Percentiles rank a stretch among this genome's conserved stretches.
Evolutionary conservation across 2,797 vertebrate species (phyloP).

Genomic region (Gymnothorax reevesii): DNA sequence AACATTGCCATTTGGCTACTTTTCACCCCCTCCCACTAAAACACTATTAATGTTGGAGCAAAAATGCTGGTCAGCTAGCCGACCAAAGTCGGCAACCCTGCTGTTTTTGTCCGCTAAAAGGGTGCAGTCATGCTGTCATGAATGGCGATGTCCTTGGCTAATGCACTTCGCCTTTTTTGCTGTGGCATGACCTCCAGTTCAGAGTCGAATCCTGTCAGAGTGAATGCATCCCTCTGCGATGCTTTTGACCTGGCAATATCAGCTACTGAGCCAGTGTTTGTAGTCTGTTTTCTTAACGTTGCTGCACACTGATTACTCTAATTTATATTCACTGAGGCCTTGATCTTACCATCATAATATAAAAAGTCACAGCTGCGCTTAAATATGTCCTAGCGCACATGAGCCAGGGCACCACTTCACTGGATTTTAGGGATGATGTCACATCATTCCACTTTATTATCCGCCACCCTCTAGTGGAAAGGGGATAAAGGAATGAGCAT

Average conservation of each 20-base stretch:
- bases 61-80: too few relatives aligned
- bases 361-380: neutral
- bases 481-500: too few relatives aligned
- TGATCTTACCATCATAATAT: neutral
- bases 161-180: neutral
- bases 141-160: neutral
- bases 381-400: neutral
- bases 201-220: neutral
- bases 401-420: neutral
- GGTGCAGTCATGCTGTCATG: neutral
- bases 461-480: too few relatives aligned
- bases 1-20: too few relatives aligned
- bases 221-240: neutral
- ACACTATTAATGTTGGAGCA: too few relatives aligned
- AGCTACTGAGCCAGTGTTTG: neutral
- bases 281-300: neutral
- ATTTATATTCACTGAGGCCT: neutral
- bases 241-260: neutral
- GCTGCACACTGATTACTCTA: neutral
- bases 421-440: neutral
- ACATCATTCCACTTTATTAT: too few relatives aligned
- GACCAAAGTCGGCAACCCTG: too few relatives aligned
- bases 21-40: too few relatives aligned
- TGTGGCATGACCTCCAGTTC: neutral
- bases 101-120: neutral